Evolutionary conservation across 2,888 invertebrate species (phyloP).

Genomic region (Aelia acuminata): DNA sequence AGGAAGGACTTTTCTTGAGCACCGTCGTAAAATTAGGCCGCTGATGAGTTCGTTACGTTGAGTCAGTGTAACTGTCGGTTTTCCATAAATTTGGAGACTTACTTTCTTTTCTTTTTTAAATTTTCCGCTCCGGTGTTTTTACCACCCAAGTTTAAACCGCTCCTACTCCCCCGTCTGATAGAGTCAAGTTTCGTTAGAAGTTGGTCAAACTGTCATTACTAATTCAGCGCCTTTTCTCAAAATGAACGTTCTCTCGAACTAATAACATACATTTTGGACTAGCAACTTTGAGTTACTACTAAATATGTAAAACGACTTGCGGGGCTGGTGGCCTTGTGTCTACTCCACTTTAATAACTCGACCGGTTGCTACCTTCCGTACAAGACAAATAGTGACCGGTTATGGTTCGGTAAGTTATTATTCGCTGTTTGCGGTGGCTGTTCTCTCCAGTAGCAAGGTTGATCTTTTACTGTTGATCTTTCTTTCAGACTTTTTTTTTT

Average conservation of each 20-base stretch:
- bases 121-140: background rate
- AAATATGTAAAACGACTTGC: conserved; percentile 40
- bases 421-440: background rate
- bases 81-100: conserved; percentile 18
- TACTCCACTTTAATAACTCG: conserved; percentile 2
- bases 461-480: background rate
- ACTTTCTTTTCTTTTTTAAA: background rate
- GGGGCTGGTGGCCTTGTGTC: background rate
- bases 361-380: background rate
- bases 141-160: conserved; percentile 19
- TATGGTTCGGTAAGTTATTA: background rate
- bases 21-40: background rate
- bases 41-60: background rate
- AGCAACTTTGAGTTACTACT: conserved; percentile 43
- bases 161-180: background rate
- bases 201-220: conserved; percentile 40
- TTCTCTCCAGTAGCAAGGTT: background rate
- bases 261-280: conserved; percentile 44
- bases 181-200: conserved; percentile 51
- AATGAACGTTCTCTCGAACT: conserved; percentile 33
- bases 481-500: background rate
- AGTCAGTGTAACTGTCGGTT: background rate
- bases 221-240: conserved; percentile 44
- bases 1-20: background rate
- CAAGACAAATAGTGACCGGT: conserved; percentile 22